These are phyloP conservation scores for Microtus californicus DNA, from an alignment of 2,797 vertebrate species.

Conservation along the genomic window DNA sequence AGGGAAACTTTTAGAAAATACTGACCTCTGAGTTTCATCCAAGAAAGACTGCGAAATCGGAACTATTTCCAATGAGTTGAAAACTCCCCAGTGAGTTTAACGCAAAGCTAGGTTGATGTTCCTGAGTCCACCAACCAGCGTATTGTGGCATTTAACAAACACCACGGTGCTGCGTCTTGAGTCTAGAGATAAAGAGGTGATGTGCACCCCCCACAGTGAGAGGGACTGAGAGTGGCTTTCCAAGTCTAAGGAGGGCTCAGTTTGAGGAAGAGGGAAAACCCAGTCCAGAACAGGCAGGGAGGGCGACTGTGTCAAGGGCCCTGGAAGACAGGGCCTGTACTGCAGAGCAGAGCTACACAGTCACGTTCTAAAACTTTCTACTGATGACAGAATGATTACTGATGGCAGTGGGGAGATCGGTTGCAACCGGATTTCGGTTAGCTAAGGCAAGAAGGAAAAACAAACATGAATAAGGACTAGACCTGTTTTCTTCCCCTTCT, in stretches of 20 bases:
- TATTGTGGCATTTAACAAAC: neutral
- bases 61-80: neutral
- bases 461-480: neutral
- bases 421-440: neutral
- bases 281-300: neutral
- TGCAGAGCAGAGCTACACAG: neutral
- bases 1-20: conserved; percentile 15
- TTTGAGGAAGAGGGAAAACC: neutral
- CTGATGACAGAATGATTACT: neutral
- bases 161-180: neutral
- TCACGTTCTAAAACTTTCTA: neutral
- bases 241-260: neutral
- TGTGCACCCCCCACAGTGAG: neutral
- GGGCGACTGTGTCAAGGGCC: neutral
- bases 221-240: neutral
- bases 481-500: neutral
- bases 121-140: neutral
- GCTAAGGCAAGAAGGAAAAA: neutral
- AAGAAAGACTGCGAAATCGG: neutral
- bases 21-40: neutral
- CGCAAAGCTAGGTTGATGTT: neutral
- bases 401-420: neutral
- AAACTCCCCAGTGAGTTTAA: neutral
- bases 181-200: neutral
- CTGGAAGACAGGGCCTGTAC: neutral